A percentile compares a stretch with the other conserved stretches of the same genome.
Conservation (phyloP, 2,888 invertebrate genomes). For the Corbicula japonica region DNA sequence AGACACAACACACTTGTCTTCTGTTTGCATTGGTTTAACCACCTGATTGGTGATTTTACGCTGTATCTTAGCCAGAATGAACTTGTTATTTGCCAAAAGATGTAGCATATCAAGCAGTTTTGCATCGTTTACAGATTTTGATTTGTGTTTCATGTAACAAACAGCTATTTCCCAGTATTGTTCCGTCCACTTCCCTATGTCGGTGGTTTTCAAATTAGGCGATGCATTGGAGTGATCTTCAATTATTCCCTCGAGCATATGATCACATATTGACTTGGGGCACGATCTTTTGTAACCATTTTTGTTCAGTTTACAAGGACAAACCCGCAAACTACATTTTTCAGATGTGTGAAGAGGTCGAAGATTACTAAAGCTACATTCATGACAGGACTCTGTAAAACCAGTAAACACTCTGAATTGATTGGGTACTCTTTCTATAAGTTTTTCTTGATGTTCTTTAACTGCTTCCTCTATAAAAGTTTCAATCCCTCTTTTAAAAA, state of each 20-base stretch:
- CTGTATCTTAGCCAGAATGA: no score
- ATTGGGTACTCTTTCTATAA: background rate
- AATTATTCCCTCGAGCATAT: background rate
- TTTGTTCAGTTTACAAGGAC: background rate
- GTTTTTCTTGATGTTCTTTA: background rate
- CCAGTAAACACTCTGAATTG: no score
- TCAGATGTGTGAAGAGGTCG: background rate
- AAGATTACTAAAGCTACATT: background rate
- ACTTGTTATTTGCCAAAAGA: background rate
- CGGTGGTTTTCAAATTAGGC: background rate
- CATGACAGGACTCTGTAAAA: background rate
- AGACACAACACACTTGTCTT: no score
- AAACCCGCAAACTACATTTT: no score
- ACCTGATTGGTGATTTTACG: no score
- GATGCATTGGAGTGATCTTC: background rate
- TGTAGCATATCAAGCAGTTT: background rate
- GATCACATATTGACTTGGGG: background rate
- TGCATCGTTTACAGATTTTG: background rate
- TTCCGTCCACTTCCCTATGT: background rate
- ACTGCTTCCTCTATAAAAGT: background rate
- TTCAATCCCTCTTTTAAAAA: background rate
- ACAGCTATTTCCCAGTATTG: background rate
- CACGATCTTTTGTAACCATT: background rate
- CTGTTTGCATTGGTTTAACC: no score
- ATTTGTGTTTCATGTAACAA: background rate